These are phyloP conservation scores for Drosophila prostipennis DNA, from an alignment of 2,888 invertebrate species.

Conservation along the genomic window DNA sequence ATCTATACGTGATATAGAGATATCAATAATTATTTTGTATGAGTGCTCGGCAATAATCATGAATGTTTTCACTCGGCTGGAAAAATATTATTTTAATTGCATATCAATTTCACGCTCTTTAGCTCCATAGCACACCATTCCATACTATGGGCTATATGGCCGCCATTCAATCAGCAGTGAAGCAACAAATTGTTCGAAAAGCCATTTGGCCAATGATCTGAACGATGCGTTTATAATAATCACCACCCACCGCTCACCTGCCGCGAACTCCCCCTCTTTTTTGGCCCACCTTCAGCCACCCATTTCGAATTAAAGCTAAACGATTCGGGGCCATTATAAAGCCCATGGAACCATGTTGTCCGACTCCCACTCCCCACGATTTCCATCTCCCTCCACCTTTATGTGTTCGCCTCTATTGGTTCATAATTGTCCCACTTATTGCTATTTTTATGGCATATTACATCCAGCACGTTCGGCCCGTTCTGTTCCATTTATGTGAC, in stretches of 20 bases:
- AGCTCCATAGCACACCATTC: conserved; percentile 30
- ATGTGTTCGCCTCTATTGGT: conserved; percentile 38
- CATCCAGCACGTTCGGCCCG: conserved; percentile 27
- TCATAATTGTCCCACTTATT: conserved; percentile 75
- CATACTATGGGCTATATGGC: not conserved
- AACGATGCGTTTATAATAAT: conserved; percentile 66
- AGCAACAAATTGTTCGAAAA: conserved; percentile 59
- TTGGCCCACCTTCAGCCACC: conserved; percentile 24
- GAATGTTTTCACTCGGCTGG: conserved; percentile 48
- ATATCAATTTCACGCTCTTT: conserved; percentile 73
- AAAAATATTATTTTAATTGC: conserved; percentile 75
- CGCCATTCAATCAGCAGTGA: conserved; percentile 30
- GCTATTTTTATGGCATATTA: conserved; percentile 45
- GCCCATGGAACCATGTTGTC: conserved; percentile 61
- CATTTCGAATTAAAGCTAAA: conserved; percentile 62
- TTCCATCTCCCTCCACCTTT: conserved; percentile 1
- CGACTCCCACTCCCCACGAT: not conserved
- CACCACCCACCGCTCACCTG: conserved; percentile 24
- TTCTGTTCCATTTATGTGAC: conserved; percentile 48
- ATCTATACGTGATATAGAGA: conserved; percentile 47
- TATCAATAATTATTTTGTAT: conserved; percentile 46
- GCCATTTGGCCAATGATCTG: conserved; percentile 69
- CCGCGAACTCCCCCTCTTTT: not conserved
- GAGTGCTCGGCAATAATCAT: conserved; percentile 35
- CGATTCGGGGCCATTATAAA: conserved; percentile 58